Base-by-base conservation (phyloP, 2,888 invertebrate species). In the Limenitis arthemis region DNA sequence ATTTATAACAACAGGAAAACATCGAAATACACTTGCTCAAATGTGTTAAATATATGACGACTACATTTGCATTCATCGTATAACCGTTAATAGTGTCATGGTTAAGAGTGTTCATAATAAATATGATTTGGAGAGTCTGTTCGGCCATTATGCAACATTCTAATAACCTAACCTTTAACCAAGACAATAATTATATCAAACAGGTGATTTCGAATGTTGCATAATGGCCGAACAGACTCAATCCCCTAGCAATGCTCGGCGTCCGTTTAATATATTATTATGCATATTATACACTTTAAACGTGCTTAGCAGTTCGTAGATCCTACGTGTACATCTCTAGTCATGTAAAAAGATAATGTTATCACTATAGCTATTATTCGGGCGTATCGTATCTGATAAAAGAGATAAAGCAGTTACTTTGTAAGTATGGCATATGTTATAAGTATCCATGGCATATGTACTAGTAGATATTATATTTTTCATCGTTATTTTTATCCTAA, bases 371-470 rank as follows among this genome's bases (percentile, higher is more conserved):
- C 61, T 70, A 68, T 73, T 75, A 72, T 70, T 68, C 66, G 65
- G 61, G 57, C 67, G 60, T 73, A 76, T 76, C 73, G 63, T 58
- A 51, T 54, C 53, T 63, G 75, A 77, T 77, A 75, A 69, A 30
- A 33, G 36, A 39, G 54, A 50, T 47, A 47, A 47, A 44, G 34
- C 34, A 1, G 40, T 11, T 34, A 50, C 44, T 44, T 38, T 38
- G 31, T 39, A 39, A 39, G 30, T 34, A 20, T 39, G 28, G 12
- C 31, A 37, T 8, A 46, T 46, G 36, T 37, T 30, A 28, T 11
- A 30, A 37, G 30, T 9, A 32, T 8, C 9, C 29, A 28, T 9
- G 6, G 32, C 12, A 43, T 9, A 43, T n/a, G 37, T 6, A 31
- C 1, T 8, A 36, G 46, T 30, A 9, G 11, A 7, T 46, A 5